These are phyloP conservation scores for Lepus oiostolus DNA, from an alignment of 2,797 vertebrate species.

Conservation along the genomic window DNA sequence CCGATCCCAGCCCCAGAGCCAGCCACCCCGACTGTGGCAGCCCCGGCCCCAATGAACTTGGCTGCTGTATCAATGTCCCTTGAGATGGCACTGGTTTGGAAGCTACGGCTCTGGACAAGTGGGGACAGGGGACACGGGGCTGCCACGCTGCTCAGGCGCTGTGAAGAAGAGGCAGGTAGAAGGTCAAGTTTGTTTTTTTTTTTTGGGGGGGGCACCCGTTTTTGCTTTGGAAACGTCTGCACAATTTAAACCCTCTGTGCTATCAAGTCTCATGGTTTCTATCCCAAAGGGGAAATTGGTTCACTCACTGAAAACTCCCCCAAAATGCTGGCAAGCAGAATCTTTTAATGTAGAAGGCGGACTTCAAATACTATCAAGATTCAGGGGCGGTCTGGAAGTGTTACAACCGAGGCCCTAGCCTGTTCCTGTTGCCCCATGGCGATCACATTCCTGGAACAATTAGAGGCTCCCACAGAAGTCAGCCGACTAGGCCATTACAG, in stretches of 20 bases:
- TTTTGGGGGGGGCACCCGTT: not conserved
- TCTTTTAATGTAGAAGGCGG: not conserved
- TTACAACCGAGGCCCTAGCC: not conserved
- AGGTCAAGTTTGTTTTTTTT: not conserved
- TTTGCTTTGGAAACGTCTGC: slow-evolving; percentile 19
- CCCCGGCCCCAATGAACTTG: slow-evolving; percentile 96
- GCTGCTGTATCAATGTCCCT: slow-evolving; percentile 95
- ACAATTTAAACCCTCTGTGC: slow-evolving; percentile 20
- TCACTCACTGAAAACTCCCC: slow-evolving; percentile 33
- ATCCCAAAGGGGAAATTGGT: slow-evolving; percentile 5
- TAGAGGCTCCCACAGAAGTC: not conserved
- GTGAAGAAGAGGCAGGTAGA: slow-evolving; percentile 38
- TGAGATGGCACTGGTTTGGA: slow-evolving; percentile 92
- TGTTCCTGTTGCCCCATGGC: not conserved
- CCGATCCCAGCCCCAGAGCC: slow-evolving; percentile 96
- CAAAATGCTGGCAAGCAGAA: slow-evolving; percentile 40
- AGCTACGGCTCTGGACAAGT: slow-evolving; percentile 85
- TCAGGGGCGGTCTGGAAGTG: slow-evolving; percentile 38
- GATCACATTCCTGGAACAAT: not conserved
- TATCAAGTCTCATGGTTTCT: not conserved
- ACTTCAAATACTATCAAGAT: slow-evolving; percentile 47
- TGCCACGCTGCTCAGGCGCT: slow-evolving; percentile 70
- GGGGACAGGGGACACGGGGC: slow-evolving; percentile 81
- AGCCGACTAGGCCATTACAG: not conserved
- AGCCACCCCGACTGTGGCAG: slow-evolving; percentile 95